Percentiles rank a stretch among this genome's conserved stretches.
phyloP scores from a whole-genome alignment of 92 coral and sea anemone species.

The Pocillopora meandrina region DNA sequence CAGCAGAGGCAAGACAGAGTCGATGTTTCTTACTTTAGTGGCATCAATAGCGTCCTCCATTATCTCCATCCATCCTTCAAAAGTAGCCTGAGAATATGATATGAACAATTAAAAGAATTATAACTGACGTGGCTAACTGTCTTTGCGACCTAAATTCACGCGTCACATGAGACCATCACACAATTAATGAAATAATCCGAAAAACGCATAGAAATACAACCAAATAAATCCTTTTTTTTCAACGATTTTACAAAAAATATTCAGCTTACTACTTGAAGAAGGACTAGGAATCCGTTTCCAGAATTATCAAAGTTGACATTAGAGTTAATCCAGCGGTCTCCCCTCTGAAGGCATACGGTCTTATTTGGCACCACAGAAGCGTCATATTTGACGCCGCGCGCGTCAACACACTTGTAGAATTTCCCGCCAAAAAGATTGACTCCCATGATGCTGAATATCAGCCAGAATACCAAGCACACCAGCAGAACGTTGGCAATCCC shows the following conservation, averaged over 20 bases:
- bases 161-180: too few species aligned
- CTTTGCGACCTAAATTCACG: background rate
- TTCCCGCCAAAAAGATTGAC: conserved; percentile 98
- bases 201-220: background rate
- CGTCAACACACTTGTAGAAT: conserved; percentile 88
- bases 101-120: background rate
- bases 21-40: conserved; percentile 57
- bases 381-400: conserved; percentile 58
- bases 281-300: conserved; percentile 80
- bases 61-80: conserved; percentile 99
- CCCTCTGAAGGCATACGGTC: conserved; percentile 73
- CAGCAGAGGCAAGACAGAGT: background rate
- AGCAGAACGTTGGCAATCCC: conserved; percentile 96
- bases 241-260: too few species aligned
- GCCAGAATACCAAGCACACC: conserved; percentile 93
- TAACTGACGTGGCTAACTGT: background rate
- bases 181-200: too few species aligned
- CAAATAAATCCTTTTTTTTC: too few species aligned
- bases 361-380: conserved; percentile 82
- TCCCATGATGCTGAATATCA: conserved; percentile 97
- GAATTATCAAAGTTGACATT: conserved; percentile 92
- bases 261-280: conserved; percentile 88
- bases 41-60: conserved; percentile 98
- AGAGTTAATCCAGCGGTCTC: conserved; percentile 83
- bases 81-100: conserved; percentile 77